A percentile compares a stretch with the other conserved stretches of the same genome.
Evolutionary conservation across 2,888 invertebrate species (phyloP).

Genomic region (Melieria crassipennis): DNA sequence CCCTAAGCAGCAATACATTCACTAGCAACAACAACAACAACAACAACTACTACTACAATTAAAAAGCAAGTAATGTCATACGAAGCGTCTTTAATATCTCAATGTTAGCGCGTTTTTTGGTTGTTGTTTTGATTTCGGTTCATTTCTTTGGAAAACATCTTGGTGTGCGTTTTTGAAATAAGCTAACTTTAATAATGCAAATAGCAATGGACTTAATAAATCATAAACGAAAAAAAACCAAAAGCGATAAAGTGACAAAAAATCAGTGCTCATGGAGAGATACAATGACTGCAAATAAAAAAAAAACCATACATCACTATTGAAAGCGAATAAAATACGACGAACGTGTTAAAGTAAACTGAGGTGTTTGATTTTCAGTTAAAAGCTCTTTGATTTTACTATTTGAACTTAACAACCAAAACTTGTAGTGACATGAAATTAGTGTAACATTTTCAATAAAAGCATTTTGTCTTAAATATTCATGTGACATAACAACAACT

Average conservation of each 20-base stretch:
- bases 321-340: not conserved
- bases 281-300: constrained; percentile 46
- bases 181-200: constrained; percentile 9
- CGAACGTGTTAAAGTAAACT: not conserved
- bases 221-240: constrained; percentile 7
- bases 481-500: too few species aligned
- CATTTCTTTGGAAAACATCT: constrained; percentile 33
- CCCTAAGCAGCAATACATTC: too few species aligned
- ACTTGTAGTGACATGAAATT: constrained; percentile 2
- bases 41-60: too few species aligned
- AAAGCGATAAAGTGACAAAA: constrained; percentile 26
- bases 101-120: not conserved
- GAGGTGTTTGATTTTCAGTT: constrained; percentile 22
- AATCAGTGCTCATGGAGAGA: constrained; percentile 48
- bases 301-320: constrained; percentile 32
- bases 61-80: too few species aligned
- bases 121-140: not conserved
- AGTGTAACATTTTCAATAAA: not conserved
- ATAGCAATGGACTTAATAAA: too few species aligned
- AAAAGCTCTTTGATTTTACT: not conserved
- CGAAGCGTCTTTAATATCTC: too few species aligned
- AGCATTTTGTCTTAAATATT: constrained; percentile 1
- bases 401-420: too few species aligned
- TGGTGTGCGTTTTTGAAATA: constrained; percentile 42
- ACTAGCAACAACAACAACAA: too few species aligned